These are phyloP conservation scores for Chromobotia macracanthus DNA, from an alignment of 2,797 vertebrate genomes.

Conservation along the genomic window DNA sequence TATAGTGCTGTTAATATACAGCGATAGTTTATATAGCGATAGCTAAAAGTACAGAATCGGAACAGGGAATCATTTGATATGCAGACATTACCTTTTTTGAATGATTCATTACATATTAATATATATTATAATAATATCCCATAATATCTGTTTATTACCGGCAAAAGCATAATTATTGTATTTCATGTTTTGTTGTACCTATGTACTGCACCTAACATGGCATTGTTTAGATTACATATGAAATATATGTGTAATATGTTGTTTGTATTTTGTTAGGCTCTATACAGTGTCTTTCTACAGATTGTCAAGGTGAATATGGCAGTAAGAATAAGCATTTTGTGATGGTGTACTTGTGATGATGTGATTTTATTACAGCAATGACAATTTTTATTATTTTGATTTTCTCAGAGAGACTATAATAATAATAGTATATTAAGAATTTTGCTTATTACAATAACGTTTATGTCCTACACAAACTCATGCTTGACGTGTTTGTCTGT, in stretches of 20 bases:
- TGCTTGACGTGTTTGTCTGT: background rate
- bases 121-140: background rate
- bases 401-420: no score
- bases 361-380: background rate
- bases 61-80: background rate
- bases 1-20: background rate
- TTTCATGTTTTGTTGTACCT: background rate
- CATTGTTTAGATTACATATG: background rate
- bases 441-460: background rate
- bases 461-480: no score
- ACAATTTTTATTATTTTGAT: no score
- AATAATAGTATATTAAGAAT: no score
- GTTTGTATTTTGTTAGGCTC: background rate
- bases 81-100: background rate
- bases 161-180: background rate
- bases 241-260: background rate
- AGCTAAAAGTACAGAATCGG: background rate
- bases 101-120: slow-evolving; percentile 12
- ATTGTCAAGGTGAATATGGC: background rate
- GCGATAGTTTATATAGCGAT: background rate
- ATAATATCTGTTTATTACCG: background rate
- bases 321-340: background rate
- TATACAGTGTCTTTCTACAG: background rate
- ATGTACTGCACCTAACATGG: background rate
- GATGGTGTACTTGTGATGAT: background rate